These are phyloP conservation scores for Lutjanus campechanus DNA, from an alignment of 2,797 vertebrate genomes.

Conservation along the genomic window DNA sequence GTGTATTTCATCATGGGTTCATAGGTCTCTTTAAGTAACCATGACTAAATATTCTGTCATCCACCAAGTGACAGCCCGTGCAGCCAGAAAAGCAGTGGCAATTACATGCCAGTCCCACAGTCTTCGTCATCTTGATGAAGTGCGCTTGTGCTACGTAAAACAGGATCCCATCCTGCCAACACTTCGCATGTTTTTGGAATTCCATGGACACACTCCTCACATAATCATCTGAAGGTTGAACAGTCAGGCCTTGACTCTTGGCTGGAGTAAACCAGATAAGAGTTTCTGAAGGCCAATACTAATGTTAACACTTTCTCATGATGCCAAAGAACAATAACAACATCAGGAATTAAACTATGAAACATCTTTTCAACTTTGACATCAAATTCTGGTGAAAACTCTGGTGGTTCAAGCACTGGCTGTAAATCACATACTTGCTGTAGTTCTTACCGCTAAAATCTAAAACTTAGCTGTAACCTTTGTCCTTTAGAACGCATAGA, in stretches of 20 bases:
- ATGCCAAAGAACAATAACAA: not conserved
- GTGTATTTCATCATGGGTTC: slow-evolving; percentile 34
- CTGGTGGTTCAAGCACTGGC: slow-evolving; percentile 2
- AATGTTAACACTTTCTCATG: not conserved
- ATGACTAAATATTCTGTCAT: slow-evolving; percentile 43
- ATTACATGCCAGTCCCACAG: not conserved
- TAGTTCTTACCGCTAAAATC: slow-evolving; percentile 39
- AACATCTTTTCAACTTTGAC: not conserved
- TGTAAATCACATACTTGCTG: slow-evolving; percentile 35
- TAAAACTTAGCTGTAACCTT: slow-evolving; percentile 34
- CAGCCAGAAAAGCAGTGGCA: slow-evolving; percentile 3
- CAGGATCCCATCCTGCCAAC: not conserved
- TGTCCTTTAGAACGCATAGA: slow-evolving; percentile 44
- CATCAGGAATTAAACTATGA: slow-evolving; percentile 1
- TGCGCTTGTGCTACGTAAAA: not conserved
- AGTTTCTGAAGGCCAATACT: not conserved
- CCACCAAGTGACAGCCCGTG: slow-evolving; percentile 5
- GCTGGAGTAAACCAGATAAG: slow-evolving; percentile 1
- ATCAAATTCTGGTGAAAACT: slow-evolving; percentile 3
- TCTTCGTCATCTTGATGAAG: slow-evolving; percentile 1
- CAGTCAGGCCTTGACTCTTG: slow-evolving; percentile 4
- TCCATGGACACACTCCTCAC: not conserved
- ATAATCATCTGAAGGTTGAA: slow-evolving; percentile 2
- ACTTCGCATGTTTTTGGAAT: not conserved
- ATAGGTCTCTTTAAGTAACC: slow-evolving; percentile 42